phyloP scores from a whole-genome alignment of 2,888 invertebrate species.

The Euplagia quadripunctaria region DNA sequence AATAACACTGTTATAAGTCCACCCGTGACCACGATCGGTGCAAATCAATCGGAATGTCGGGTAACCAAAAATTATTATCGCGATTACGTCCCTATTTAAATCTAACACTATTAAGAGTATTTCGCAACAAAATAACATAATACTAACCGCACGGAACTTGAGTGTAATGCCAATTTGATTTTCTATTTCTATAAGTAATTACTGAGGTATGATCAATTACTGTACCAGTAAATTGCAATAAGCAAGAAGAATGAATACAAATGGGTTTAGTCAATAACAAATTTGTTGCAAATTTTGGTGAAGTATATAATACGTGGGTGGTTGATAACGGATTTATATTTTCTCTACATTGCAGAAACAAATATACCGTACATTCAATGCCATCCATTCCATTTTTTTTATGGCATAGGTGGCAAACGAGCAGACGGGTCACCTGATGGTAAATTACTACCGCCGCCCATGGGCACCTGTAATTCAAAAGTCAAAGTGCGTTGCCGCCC shows the following conservation, averaged over 20 bases:
- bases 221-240: background rate
- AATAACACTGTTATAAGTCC: too few relatives aligned
- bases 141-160: background rate
- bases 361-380: background rate
- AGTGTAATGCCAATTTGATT: background rate
- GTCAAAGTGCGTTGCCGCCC: too few relatives aligned
- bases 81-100: too few relatives aligned
- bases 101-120: too few relatives aligned
- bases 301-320: background rate
- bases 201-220: background rate
- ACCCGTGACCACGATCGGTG: too few relatives aligned
- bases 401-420: too few relatives aligned
- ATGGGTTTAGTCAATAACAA: background rate
- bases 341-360: background rate
- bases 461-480: too few relatives aligned
- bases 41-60: too few relatives aligned
- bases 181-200: background rate
- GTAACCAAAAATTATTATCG: too few relatives aligned
- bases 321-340: background rate
- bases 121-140: too few relatives aligned
- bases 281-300: background rate
- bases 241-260: background rate
- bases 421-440: too few relatives aligned
- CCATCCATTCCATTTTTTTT: background rate
- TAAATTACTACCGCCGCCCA: too few relatives aligned